Conservation (phyloP, 2,888 invertebrate genomes). For the Catocala sponsa region DNA sequence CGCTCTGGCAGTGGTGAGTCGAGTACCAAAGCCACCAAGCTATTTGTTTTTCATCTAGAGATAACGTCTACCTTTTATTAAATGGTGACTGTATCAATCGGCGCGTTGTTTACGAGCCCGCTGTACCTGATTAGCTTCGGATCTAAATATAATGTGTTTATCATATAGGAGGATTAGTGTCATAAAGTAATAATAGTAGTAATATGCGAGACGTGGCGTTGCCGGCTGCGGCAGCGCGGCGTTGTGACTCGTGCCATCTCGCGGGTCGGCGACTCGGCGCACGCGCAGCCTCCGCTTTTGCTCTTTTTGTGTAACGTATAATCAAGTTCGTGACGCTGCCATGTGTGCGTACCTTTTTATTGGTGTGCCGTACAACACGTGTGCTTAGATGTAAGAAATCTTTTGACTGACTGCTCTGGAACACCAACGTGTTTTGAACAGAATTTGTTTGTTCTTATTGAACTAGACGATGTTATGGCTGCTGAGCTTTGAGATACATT, state of each 20-base stretch:
- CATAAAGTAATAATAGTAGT: constrained; percentile 54
- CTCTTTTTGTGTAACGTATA: constrained; percentile 83
- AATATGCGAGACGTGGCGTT: constrained; percentile 46
- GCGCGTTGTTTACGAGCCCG: constrained; percentile 34
- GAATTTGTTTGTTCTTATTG: constrained; percentile 57
- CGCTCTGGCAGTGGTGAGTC: too few relatives aligned
- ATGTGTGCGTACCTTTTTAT: constrained; percentile 66
- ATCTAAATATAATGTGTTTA: constrained; percentile 39
- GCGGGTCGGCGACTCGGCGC: constrained; percentile 79
- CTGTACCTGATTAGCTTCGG: constrained; percentile 39
- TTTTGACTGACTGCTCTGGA: constrained; percentile 44
- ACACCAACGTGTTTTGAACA: constrained; percentile 41
- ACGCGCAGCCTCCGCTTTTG: constrained; percentile 85
- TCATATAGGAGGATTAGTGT: constrained; percentile 43
- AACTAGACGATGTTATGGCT: constrained; percentile 35
- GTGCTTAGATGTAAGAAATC: constrained; percentile 54
- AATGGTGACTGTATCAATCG: constrained; percentile 18
- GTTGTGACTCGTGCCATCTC: constrained; percentile 83
- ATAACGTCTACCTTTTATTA: too few relatives aligned
- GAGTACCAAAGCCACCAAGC: too few relatives aligned
- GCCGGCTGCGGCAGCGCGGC: constrained; percentile 10
- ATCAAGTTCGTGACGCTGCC: constrained; percentile 65
- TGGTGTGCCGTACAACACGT: constrained; percentile 61
- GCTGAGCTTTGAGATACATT: constrained; percentile 26
- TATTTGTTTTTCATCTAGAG: too few relatives aligned